Evolutionary conservation across 2,113 vertebrate species (phyloP).

Genomic region (Cebus imitator): DNA sequence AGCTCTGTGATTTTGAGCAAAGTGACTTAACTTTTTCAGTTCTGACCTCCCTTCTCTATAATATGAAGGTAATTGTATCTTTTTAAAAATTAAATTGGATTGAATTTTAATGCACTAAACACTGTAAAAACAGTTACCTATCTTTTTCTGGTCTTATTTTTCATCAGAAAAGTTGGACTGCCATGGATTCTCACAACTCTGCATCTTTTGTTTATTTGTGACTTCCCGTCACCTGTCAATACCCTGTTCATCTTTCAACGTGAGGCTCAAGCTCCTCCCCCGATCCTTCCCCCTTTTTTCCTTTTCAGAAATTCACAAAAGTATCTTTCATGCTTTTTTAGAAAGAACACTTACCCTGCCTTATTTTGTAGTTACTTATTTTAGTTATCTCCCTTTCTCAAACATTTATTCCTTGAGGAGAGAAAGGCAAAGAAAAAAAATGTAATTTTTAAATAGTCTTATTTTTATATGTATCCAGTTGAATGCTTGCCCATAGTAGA

Average conservation of each 20-base stretch:
- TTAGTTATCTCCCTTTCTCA: not conserved
- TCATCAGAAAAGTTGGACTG: not conserved
- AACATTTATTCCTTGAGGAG: constrained; percentile 32
- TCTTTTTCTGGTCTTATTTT: not conserved
- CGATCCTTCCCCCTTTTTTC: not conserved
- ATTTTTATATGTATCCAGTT: not conserved
- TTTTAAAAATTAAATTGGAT: not conserved
- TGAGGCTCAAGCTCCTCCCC: not conserved
- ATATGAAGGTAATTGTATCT: not conserved
- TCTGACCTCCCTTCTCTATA: not conserved
- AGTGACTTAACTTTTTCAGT: not conserved
- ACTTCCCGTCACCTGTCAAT: not conserved
- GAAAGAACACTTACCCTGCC: not conserved
- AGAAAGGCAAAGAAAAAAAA: not conserved
- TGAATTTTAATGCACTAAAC: not conserved
- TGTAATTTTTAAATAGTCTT: not conserved
- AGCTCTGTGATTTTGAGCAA: not conserved
- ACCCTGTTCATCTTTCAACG: not conserved
- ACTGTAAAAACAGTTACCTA: not conserved
- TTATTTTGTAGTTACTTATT: not conserved
- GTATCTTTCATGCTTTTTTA: not conserved
- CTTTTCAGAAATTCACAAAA: constrained; percentile 18
- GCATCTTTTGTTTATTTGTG: not conserved
- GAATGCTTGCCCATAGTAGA: not conserved
- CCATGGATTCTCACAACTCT: not conserved